Conservation (phyloP, 2,797 vertebrate genomes). For the Champsocephalus gunnari region DNA sequence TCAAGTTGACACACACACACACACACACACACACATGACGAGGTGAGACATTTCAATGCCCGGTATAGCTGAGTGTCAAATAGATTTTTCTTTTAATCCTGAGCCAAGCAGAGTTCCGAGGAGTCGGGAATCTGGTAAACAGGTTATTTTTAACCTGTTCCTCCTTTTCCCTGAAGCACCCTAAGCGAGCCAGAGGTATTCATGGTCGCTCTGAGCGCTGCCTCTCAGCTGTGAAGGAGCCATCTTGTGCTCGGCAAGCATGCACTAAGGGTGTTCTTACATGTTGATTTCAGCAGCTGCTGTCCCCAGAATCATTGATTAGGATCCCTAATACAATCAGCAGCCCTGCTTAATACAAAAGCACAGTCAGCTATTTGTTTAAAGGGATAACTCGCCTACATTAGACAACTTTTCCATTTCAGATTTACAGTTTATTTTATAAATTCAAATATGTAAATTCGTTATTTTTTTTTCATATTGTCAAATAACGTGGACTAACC, state of each 20-base stretch:
- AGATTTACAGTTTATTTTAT: no score
- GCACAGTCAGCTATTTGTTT: slow-evolving; percentile 1
- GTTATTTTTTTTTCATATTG: neutral
- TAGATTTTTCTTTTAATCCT: slow-evolving; percentile 61
- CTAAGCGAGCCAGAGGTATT: slow-evolving; percentile 43
- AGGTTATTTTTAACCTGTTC: slow-evolving; percentile 69
- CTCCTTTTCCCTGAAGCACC: slow-evolving; percentile 36
- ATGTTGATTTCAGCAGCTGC: slow-evolving; percentile 1
- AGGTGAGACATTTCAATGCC: slow-evolving; percentile 15
- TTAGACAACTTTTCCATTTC: neutral
- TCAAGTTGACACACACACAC: neutral
- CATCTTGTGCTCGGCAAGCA: slow-evolving; percentile 42
- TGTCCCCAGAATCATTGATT: slow-evolving; percentile 34
- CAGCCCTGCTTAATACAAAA: slow-evolving; percentile 17
- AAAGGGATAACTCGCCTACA: neutral
- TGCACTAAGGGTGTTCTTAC: neutral
- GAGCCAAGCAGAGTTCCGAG: slow-evolving; percentile 51
- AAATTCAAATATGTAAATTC: neutral
- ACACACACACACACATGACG: neutral
- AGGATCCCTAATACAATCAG: slow-evolving; percentile 16
- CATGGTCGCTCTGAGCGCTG: slow-evolving; percentile 21
- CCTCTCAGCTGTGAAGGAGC: slow-evolving; percentile 30
- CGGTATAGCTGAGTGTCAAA: slow-evolving; percentile 55
- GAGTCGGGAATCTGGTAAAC: slow-evolving; percentile 64
- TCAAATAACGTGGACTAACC: neutral